These are phyloP conservation scores for Dasypus novemcinctus DNA, from an alignment of 2,113 vertebrate species.

Conservation along the genomic window DNA sequence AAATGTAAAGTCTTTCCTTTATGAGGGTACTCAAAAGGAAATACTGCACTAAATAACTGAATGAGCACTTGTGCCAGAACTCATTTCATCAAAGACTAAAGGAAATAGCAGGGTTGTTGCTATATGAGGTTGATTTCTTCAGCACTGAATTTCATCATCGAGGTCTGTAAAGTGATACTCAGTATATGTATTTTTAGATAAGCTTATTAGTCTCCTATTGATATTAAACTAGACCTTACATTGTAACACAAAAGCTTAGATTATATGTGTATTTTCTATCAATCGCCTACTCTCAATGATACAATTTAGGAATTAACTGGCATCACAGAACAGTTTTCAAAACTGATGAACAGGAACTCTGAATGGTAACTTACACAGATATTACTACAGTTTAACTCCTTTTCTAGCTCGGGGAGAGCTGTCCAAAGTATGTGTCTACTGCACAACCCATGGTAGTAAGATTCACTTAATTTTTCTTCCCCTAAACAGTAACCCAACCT, in stretches of 20 bases:
- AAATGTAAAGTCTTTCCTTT: neutral
- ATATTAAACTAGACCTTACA: neutral
- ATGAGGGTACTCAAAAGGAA: neutral
- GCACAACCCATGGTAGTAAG: neutral
- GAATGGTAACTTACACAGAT: neutral
- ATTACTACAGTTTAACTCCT: neutral
- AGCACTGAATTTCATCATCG: neutral
- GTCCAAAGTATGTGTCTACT: neutral
- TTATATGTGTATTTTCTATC: fast-evolving
- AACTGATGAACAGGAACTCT: neutral
- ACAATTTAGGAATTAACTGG: too few species aligned
- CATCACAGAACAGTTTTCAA: neutral
- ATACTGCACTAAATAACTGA: neutral
- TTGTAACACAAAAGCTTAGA: neutral
- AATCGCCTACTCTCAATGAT: neutral
- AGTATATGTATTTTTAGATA: neutral
- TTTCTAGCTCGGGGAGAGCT: too few species aligned
- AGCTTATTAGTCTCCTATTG: neutral
- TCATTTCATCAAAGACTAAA: neutral
- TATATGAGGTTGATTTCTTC: neutral
- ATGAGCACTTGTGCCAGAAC: neutral
- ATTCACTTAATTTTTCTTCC: neutral
- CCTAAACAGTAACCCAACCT: neutral
- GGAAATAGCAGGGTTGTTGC: neutral
- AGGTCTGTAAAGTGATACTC: neutral